A percentile compares a stretch with the other conserved stretches of the same genome.
Conservation (phyloP, 2,113 vertebrate genomes). For the Ancistrus triradiatus region DNA sequence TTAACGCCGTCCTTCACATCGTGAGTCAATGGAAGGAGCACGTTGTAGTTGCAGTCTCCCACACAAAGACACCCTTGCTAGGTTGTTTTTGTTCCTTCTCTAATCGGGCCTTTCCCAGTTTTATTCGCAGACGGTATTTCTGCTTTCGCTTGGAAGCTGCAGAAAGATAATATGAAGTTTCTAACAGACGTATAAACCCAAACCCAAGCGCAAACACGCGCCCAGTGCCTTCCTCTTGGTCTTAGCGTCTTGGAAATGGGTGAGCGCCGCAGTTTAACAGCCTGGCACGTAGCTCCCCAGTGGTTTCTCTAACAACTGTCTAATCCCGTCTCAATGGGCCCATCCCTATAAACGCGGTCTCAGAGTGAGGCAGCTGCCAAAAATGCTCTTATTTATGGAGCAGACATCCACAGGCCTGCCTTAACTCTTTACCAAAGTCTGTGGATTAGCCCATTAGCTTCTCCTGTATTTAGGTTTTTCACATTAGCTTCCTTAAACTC, state of each 20-base stretch:
- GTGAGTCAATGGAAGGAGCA: background rate
- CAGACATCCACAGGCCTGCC: constrained; percentile 20
- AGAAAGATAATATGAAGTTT: constrained; percentile 53
- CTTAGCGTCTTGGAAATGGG: constrained; percentile 6
- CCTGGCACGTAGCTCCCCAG: constrained; percentile 35
- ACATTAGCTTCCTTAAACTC: no score
- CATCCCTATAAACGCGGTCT: constrained; percentile 22
- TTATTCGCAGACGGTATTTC: constrained; percentile 46
- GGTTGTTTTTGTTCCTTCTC: background rate
- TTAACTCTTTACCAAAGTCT: background rate
- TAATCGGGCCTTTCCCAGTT: constrained; percentile 33
- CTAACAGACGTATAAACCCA: constrained; percentile 22
- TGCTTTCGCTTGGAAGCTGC: constrained; percentile 51
- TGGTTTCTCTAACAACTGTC: constrained; percentile 34
- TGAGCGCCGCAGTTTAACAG: constrained; percentile 21
- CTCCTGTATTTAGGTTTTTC: background rate
- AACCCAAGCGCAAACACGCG: background rate
- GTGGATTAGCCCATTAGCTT: constrained; percentile 8
- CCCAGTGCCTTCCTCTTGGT: background rate
- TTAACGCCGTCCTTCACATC: no score
- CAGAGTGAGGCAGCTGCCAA: constrained; percentile 22
- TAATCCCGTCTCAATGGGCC: constrained; percentile 33
- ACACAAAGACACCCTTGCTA: background rate
- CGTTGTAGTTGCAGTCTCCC: background rate
- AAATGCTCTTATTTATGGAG: constrained; percentile 22